These are phyloP conservation scores for Tetropium fuscum DNA, from an alignment of 2,888 invertebrate genomes.

Conservation along the genomic window DNA sequence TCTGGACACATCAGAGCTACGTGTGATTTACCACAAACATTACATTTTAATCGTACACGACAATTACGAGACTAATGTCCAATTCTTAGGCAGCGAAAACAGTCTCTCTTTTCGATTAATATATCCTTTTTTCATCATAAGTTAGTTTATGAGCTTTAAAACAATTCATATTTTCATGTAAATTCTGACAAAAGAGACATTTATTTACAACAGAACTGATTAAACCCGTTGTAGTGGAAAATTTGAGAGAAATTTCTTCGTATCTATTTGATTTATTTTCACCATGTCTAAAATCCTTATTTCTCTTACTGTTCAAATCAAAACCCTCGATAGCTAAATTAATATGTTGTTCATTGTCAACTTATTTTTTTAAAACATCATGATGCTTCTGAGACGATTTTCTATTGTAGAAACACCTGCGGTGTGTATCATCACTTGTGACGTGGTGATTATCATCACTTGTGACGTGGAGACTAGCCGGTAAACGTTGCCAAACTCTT, in stretches of 20 bases:
- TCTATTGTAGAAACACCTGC: too few species aligned
- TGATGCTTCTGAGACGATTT: too few species aligned
- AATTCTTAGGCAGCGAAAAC: constrained; percentile 5
- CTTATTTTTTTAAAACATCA: too few species aligned
- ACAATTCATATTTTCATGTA: constrained; percentile 15
- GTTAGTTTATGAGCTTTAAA: constrained; percentile 15
- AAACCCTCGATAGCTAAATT: too few species aligned
- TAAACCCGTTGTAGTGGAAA: not conserved
- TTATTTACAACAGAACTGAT: constrained; percentile 13
- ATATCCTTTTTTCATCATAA: constrained; percentile 15
- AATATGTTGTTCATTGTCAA: too few species aligned
- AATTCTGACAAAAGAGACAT: constrained; percentile 18
- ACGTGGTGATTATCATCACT: too few species aligned
- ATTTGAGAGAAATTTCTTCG: not conserved
- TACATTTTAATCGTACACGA: constrained; percentile 5
- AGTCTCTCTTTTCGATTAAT: not conserved
- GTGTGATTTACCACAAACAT: constrained; percentile 14
- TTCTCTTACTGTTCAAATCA: too few species aligned
- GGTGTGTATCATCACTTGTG: too few species aligned
- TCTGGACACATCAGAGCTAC: constrained; percentile 6
- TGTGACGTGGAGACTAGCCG: too few species aligned
- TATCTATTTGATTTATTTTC: too few species aligned
- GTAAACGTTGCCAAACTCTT: too few species aligned
- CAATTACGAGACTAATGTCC: constrained; percentile 14
- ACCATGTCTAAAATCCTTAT: too few species aligned